Percentiles rank a stretch among this genome's conserved stretches.
Conservation (phyloP, 64 coral and sea anemone species). For the Montipora foliosa region DNA sequence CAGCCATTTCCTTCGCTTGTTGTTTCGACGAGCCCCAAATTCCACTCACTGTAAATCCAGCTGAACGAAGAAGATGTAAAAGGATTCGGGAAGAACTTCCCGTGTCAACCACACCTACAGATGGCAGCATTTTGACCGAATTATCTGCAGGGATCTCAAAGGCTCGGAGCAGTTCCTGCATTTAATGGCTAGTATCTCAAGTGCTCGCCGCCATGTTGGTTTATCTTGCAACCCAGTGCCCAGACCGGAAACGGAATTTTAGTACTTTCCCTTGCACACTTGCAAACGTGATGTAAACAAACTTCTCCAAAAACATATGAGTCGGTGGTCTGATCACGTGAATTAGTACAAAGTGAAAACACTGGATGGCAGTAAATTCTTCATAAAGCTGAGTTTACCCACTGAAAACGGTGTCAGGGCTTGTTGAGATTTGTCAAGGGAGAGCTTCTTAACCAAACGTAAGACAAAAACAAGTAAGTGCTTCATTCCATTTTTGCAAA, state of each 20-base stretch:
- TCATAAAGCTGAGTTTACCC: too few relatives aligned
- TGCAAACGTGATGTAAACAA: too few relatives aligned
- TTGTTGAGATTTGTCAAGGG: not conserved
- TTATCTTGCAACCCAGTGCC: too few relatives aligned
- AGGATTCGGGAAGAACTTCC: constrained; percentile 84
- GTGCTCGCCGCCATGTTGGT: not conserved
- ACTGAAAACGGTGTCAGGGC: too few relatives aligned
- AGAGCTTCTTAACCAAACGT: not conserved
- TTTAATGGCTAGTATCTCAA: too few relatives aligned
- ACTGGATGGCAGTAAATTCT: not conserved
- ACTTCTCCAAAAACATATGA: too few relatives aligned
- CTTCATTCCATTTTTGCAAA: not conserved
- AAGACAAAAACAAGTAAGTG: not conserved
- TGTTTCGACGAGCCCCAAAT: constrained; percentile 91
- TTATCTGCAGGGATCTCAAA: too few relatives aligned
- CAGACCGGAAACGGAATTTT: too few relatives aligned
- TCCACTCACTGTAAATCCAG: constrained; percentile 87
- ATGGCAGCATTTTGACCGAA: constrained; percentile 75
- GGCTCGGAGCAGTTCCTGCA: too few relatives aligned
- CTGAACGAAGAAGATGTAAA: constrained; percentile 72
- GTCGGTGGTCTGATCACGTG: not conserved
- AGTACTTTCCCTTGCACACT: too few relatives aligned
- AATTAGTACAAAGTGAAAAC: not conserved
- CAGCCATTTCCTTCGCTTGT: constrained; percentile 85
- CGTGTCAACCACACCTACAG: constrained; percentile 90